Percentiles rank a stretch among this genome's conserved stretches.
Evolutionary conservation across 2,888 invertebrate species (phyloP).

Genomic region (Fissipunctia ypsillon): DNA sequence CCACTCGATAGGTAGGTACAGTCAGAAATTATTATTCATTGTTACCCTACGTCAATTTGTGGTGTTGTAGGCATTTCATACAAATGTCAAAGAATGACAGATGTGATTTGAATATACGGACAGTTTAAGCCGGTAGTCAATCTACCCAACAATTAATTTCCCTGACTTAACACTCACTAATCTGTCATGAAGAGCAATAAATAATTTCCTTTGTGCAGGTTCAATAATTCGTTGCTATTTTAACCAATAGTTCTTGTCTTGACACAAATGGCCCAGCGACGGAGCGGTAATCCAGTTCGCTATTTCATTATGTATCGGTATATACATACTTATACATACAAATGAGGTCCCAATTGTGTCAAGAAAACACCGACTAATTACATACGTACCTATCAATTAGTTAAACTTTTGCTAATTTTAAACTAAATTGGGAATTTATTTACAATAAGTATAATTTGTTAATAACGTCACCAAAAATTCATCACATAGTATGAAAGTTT

Average conservation of each 20-base stretch:
- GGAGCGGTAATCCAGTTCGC: conserved; percentile 1
- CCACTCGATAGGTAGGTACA: no score
- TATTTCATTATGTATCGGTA: conserved; percentile 28
- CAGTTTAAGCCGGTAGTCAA: no score
- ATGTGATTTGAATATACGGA: no score
- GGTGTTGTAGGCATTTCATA: no score
- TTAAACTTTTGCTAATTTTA: conserved; percentile 34
- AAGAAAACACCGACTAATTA: conserved; percentile 18
- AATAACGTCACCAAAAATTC: no score
- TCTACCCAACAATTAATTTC: no score
- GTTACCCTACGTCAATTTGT: no score
- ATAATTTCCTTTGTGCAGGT: not conserved
- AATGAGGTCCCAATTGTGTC: conserved; percentile 33
- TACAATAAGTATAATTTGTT: not conserved
- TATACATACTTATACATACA: not conserved
- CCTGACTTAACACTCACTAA: not conserved
- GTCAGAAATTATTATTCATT: no score
- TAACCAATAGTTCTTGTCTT: not conserved
- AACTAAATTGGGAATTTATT: not conserved
- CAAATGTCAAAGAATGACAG: no score
- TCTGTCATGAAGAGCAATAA: no score
- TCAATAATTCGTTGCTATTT: conserved; percentile 2
- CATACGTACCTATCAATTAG: not conserved
- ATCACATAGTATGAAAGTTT: no score
- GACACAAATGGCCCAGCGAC: not conserved